These are phyloP conservation scores for Montipora efflorescens DNA, from an alignment of 64 coral and sea anemone genomes.

Conservation along the genomic window DNA sequence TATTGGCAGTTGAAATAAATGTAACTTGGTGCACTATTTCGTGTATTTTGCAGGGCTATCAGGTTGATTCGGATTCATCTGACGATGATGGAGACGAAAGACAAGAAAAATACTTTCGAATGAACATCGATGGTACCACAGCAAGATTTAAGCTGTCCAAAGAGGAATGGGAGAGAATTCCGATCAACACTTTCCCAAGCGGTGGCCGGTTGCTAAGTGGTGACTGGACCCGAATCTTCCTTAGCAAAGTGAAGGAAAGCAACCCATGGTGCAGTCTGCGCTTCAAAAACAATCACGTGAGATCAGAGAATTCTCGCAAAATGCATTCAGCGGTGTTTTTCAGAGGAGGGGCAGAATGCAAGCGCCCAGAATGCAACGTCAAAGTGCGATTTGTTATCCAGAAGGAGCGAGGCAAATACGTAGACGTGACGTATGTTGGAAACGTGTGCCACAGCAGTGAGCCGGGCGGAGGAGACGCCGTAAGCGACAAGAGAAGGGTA, in stretches of 20 bases:
- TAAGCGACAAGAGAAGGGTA: background rate
- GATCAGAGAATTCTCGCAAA: conserved; percentile 48
- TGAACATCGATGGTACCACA: conserved; percentile 42
- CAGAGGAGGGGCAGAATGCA: conserved; percentile 53
- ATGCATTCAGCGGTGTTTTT: conserved; percentile 55
- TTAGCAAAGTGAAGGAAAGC: conserved; percentile 48
- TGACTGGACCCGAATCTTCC: conserved; percentile 47
- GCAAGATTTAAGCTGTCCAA: conserved; percentile 27
- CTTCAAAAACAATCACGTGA: conserved; percentile 58
- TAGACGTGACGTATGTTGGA: conserved; percentile 31
- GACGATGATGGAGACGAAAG: conserved; percentile 19
- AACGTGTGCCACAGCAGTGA: conserved; percentile 26
- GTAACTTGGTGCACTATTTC: background rate
- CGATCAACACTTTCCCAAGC: conserved; percentile 44
- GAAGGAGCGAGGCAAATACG: conserved; percentile 46
- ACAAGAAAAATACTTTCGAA: conserved; percentile 27
- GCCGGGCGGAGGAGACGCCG: background rate
- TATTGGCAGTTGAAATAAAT: too few relatives aligned
- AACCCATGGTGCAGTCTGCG: conserved; percentile 56
- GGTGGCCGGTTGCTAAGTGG: conserved; percentile 53
- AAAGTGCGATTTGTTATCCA: conserved; percentile 48
- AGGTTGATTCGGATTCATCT: conserved; percentile 28
- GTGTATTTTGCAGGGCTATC: background rate
- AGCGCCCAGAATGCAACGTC: conserved; percentile 47
- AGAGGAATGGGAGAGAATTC: conserved; percentile 43